Conservation (phyloP, 30 jellyfish, hydroid and myxozoan species). For the Hydractinia symbiolongicarpus region DNA sequence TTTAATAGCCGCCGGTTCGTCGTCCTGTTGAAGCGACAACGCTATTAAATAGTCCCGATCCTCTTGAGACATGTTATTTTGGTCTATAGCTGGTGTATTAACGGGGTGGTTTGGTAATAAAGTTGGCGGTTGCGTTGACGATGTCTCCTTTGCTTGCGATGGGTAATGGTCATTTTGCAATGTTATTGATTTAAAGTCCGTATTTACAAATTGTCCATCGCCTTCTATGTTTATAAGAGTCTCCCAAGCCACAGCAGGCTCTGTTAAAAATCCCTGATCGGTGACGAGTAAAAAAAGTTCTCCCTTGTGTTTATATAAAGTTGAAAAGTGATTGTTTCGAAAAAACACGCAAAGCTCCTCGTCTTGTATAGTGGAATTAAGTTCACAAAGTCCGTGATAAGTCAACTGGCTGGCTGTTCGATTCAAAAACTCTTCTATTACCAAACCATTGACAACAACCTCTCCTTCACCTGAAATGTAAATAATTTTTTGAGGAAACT, state of each 20-base stretch:
- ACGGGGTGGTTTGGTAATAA: background rate
- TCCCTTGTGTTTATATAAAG: constrained; percentile 82
- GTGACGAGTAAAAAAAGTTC: constrained; percentile 83
- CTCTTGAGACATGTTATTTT: constrained; percentile 22
- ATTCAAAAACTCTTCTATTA: constrained; percentile 65
- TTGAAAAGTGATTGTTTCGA: constrained; percentile 88
- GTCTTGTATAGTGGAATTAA: constrained; percentile 50
- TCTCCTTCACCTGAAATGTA: constrained; percentile 21
- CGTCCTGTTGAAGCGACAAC: constrained; percentile 57
- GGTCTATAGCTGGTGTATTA: background rate
- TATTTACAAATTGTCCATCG: constrained; percentile 91
- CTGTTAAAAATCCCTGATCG: constrained; percentile 92
- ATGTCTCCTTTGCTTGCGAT: constrained; percentile 45
- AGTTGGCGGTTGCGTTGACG: background rate
- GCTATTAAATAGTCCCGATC: constrained; percentile 77
- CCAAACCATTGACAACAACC: constrained; percentile 43
- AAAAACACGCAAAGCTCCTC: constrained; percentile 92
- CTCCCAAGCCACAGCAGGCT: constrained; percentile 89
- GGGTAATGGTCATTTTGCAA: constrained; percentile 36
- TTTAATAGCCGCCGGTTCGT: constrained; percentile 14
- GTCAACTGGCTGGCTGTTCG: constrained; percentile 92
- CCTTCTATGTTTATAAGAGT: constrained; percentile 96
- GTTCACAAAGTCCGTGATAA: constrained; percentile 94
- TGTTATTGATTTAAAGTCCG: constrained; percentile 46
- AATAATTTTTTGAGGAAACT: background rate